Conservation (phyloP, 2,113 vertebrate genomes). For the Synodontis membranacea region DNA sequence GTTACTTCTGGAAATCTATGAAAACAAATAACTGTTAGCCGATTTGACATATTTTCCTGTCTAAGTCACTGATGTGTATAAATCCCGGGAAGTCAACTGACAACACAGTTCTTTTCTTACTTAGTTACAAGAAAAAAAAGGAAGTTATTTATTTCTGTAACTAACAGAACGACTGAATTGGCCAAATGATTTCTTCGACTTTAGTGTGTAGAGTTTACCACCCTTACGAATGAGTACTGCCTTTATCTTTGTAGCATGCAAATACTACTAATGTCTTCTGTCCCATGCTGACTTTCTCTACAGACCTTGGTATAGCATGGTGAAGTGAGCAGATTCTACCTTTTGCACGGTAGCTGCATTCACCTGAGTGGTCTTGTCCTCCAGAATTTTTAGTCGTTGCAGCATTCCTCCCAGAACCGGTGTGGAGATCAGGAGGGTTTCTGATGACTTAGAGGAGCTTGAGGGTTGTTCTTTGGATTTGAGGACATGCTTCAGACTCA, state of each 20-base stretch:
- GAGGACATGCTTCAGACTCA: not conserved
- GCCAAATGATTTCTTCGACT: not conserved
- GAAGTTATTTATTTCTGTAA: too few species aligned
- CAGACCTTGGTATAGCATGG: not conserved
- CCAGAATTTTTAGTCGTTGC: slow-evolving; percentile 76
- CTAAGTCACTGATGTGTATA: too few species aligned
- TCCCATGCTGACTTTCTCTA: not conserved
- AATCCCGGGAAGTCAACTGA: too few species aligned
- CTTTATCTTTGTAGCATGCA: slow-evolving; percentile 3
- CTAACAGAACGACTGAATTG: not conserved
- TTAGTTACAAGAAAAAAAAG: not conserved
- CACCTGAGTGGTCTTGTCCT: slow-evolving; percentile 84
- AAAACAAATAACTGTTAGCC: not conserved
- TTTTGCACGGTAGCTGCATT: slow-evolving; percentile 53
- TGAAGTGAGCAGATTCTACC: not conserved
- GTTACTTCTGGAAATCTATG: not conserved
- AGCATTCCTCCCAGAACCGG: slow-evolving; percentile 75
- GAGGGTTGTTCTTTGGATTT: not conserved
- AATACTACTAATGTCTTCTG: not conserved
- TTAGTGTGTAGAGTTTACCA: not conserved
- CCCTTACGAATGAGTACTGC: not conserved
- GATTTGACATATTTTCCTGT: too few species aligned
- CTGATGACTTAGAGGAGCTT: not conserved
- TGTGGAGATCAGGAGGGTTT: slow-evolving; percentile 33
- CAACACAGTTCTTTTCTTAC: not conserved